Conservation (phyloP, 2,797 vertebrate genomes). For the Saguinus oedipus region DNA sequence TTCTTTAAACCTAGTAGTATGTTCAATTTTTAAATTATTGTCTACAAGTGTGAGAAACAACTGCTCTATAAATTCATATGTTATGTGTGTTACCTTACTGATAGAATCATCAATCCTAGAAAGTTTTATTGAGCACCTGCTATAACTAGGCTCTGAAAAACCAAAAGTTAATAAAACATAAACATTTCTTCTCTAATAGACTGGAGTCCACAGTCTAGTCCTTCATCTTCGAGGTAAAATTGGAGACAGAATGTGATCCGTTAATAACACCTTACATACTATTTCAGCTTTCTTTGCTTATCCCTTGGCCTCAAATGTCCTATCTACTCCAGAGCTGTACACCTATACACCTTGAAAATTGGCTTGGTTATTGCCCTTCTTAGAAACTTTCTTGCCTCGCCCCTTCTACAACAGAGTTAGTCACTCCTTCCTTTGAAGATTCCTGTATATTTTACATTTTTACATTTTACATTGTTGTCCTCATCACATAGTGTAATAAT, state of each 20-base stretch:
- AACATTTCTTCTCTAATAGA: background rate
- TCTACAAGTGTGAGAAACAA: background rate
- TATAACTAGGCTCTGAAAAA: background rate
- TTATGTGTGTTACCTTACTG: background rate
- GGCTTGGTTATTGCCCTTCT: background rate
- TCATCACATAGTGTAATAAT: background rate
- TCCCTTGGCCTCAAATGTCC: background rate
- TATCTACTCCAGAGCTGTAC: background rate
- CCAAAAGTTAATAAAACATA: background rate
- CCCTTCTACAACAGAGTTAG: background rate
- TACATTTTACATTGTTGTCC: background rate
- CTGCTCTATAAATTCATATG: background rate
- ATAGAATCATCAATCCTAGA: background rate
- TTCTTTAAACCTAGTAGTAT: background rate
- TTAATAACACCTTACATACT: background rate
- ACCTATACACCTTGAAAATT: background rate
- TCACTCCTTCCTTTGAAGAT: background rate
- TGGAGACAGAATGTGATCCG: background rate
- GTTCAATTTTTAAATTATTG: slow-evolving; percentile 16
- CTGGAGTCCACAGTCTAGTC: background rate
- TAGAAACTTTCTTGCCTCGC: background rate
- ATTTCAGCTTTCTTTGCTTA: background rate
- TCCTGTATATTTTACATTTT: background rate
- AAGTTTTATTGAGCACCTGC: background rate
- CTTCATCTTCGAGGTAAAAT: too few species aligned